Evolutionary conservation across 1,140 invertebrate genomes (phyloP).

Genomic region (Panagrolaimus sp.): DNA sequence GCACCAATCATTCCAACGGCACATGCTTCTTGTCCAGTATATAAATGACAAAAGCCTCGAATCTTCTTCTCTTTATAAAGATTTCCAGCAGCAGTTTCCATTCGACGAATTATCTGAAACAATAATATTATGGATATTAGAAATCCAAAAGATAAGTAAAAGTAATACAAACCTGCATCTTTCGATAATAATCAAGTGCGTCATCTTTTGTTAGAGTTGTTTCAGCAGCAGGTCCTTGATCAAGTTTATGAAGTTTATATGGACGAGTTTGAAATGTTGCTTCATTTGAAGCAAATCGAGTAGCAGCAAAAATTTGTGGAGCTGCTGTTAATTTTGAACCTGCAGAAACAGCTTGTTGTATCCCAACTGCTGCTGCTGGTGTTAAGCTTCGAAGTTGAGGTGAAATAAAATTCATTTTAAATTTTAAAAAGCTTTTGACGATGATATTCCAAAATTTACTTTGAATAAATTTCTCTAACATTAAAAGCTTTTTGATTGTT

Average conservation of each 20-base stretch:
- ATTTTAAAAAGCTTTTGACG: too few relatives aligned
- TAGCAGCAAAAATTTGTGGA: too few relatives aligned
- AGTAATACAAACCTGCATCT: constrained; percentile 67
- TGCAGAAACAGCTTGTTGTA: too few relatives aligned
- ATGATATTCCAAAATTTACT: too few relatives aligned
- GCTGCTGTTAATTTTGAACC: too few relatives aligned
- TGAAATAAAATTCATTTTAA: too few relatives aligned
- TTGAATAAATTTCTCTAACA: too few relatives aligned
- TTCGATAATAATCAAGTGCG: constrained; percentile 71
- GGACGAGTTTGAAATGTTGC: constrained; percentile 15
- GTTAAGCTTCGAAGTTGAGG: too few relatives aligned
- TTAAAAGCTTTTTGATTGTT: too few relatives aligned
- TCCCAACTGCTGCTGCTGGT: too few relatives aligned
- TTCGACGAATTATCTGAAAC: constrained; percentile 68
- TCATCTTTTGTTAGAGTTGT: constrained; percentile 71
- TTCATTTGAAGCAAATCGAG: not conserved
- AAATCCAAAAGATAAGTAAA: constrained; percentile 9
- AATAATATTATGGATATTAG: not conserved
- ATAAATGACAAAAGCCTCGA: constrained; percentile 91
- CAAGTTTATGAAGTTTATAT: constrained; percentile 50
- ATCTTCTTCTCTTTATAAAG: constrained; percentile 91
- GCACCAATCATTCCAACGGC: constrained; percentile 79
- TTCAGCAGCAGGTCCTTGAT: constrained; percentile 67
- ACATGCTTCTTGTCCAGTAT: constrained; percentile 82
- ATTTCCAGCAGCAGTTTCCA: constrained; percentile 84